Evolutionary conservation across 1,140 invertebrate genomes (phyloP).

Genomic region (Cataglyphis hispanica): DNA sequence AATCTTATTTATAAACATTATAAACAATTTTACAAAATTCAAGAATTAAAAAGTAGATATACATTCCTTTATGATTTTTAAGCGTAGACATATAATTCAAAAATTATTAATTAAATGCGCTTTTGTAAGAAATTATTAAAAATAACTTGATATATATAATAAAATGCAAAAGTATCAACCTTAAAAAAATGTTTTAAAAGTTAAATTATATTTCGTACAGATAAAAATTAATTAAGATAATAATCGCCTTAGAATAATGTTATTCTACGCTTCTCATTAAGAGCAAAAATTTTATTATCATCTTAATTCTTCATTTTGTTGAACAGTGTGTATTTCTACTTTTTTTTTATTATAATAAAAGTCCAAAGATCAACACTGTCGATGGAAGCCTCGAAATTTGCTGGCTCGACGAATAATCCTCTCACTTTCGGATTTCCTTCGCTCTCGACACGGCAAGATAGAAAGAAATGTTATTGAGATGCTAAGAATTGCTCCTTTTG

Average conservation of each 20-base stretch:
- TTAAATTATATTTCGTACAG: background rate
- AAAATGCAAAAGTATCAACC: background rate
- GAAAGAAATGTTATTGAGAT: constrained; percentile 62
- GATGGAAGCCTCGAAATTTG: constrained; percentile 18
- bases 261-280: background rate
- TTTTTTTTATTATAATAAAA: constrained; percentile 3
- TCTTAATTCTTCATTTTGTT: background rate
- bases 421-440: constrained; percentile 21
- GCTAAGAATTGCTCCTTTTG: constrained; percentile 63
- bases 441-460: constrained; percentile 12
- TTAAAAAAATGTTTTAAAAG: background rate
- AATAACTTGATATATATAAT: background rate
- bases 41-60: background rate
- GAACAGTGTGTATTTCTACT: background rate
- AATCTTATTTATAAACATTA: too few relatives aligned
- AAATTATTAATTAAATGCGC: background rate
- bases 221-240: background rate
- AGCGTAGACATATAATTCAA: background rate
- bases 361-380: background rate
- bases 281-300: constrained; percentile 5
- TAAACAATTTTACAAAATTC: background rate
- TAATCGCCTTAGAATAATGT: background rate
- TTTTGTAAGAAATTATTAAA: background rate
- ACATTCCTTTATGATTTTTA: background rate
- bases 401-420: background rate